Evolutionary conservation across 2,797 vertebrate species (phyloP).

Genomic region (Neosilurus mollespiculum): DNA sequence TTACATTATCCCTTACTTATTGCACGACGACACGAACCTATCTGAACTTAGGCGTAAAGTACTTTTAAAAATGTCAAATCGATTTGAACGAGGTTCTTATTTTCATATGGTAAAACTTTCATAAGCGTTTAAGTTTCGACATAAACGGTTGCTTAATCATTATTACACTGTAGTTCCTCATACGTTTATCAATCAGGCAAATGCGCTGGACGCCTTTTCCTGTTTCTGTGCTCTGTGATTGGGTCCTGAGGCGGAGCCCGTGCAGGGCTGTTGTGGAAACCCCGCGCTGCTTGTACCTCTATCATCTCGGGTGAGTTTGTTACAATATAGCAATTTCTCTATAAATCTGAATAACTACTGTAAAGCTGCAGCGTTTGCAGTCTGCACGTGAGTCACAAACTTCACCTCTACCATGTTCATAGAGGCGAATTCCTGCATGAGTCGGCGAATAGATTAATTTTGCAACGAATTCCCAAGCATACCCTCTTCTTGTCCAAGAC

Average conservation of each 20-base stretch:
- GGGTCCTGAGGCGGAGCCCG: conserved; percentile 95
- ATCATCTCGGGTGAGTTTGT: conserved; percentile 99
- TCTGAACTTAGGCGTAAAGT: too few relatives aligned
- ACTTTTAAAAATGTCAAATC: not conserved
- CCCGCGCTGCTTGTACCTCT: conserved; percentile 96
- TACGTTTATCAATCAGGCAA: conserved; percentile 66
- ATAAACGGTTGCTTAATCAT: not conserved
- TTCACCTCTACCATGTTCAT: conserved; percentile 56
- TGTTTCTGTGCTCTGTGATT: conserved; percentile 68
- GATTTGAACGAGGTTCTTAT: not conserved
- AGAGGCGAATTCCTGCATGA: conserved; percentile 60
- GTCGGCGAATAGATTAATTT: conserved; percentile 65
- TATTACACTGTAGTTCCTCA: not conserved
- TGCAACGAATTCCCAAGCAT: conserved; percentile 83
- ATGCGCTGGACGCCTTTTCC: conserved; percentile 68
- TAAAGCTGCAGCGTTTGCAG: conserved; percentile 73
- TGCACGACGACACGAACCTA: too few relatives aligned
- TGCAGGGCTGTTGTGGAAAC: conserved; percentile 97
- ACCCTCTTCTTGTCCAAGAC: conserved; percentile 80
- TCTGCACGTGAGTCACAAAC: conserved; percentile 58
- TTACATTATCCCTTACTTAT: too few relatives aligned
- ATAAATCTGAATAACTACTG: conserved; percentile 84
- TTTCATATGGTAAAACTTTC: not conserved
- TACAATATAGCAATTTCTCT: conserved; percentile 92
- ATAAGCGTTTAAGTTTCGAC: not conserved